A percentile compares a stretch with the other conserved stretches of the same genome.
Evolutionary conservation across 2,797 vertebrate genomes (phyloP).

Genomic region (Hyperoplus immaculatus): DNA sequence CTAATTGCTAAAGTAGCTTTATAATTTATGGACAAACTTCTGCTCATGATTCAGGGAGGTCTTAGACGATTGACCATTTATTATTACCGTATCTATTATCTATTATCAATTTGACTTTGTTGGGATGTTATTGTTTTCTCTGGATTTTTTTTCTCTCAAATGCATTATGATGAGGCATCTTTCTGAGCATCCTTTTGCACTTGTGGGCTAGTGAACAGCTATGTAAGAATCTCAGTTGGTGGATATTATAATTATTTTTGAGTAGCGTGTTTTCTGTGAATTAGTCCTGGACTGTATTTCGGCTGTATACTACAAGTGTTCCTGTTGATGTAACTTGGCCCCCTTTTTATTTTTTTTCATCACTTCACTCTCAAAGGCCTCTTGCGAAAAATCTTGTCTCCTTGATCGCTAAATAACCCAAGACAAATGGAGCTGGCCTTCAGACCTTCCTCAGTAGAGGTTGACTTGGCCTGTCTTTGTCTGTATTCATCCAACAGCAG

Average conservation of each 20-base stretch:
- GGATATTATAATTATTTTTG: not conserved
- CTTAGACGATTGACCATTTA: too few species aligned
- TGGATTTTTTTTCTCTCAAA: not conserved
- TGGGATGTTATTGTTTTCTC: too few species aligned
- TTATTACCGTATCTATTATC: too few species aligned
- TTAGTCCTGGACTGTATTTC: not conserved
- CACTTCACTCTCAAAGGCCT: constrained; percentile 12
- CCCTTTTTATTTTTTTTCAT: constrained; percentile 37
- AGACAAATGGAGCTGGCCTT: constrained; percentile 67
- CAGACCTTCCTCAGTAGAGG: constrained; percentile 56
- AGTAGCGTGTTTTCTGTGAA: constrained; percentile 7
- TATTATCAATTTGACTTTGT: not conserved
- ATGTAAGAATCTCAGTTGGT: too few species aligned
- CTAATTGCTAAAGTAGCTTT: not conserved
- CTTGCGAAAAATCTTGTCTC: constrained; percentile 21
- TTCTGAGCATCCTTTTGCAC: not conserved
- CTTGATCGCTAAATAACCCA: constrained; percentile 65
- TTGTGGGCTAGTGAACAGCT: too few species aligned
- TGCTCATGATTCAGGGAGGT: not conserved
- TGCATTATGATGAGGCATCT: not conserved
- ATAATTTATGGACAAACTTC: not conserved
- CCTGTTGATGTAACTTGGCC: constrained; percentile 4
- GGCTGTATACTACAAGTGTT: not conserved
- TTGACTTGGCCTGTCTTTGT: constrained; percentile 58
- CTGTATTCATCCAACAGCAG: constrained; percentile 62